Evolutionary conservation across 1,140 invertebrate genomes (phyloP), one percentile per base, ranked within the genome.

Genomic region (Drosophila serrata): DNA sequence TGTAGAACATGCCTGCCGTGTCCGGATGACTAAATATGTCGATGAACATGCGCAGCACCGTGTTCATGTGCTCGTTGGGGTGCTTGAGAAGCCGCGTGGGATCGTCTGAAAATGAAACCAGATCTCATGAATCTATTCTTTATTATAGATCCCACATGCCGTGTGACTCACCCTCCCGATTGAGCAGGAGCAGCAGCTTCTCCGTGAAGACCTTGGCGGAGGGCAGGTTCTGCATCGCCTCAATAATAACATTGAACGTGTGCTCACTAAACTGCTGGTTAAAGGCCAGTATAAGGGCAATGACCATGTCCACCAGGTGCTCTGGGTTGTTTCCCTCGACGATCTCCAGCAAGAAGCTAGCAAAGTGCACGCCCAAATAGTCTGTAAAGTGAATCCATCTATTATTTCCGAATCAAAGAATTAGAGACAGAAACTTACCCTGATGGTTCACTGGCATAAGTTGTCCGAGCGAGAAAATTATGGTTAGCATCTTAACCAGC

Each of bases 401-500:
- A 8, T 11, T 4, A 39, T 22, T 1, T 1, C 2, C 13, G 3
- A 0, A 12, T 15, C 4, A 2, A 5, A 55, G 6, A 24, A 22
- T 31, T 6, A 1, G 11, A 8, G 7, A 2, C 4, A 1, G 0
- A 42, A 68, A 91, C 91, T 93, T 91, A 97, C 96, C 96, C 80
- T 96, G 95, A 94, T 97, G 96, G 13, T 95, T 96, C 27, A 97
- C 94, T 19, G 97, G 96, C 94, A 97, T 95, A n/a, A 94, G 94
- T 93, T 98, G 97, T 8, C 96, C 97, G 94, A 97, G 97, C 49
- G 96, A 97, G 86, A 98, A 96, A 55, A 98, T 95, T 94, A 97
- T 96, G 31, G 96, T 96, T 19, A 99, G 93, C 62, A 98, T 93
- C 43, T 96, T 93, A 0, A 96, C 95, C 22, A 97, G 76, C 75